Evolutionary conservation across 2,888 invertebrate species (phyloP).

Genomic region (Hesperia comma): DNA sequence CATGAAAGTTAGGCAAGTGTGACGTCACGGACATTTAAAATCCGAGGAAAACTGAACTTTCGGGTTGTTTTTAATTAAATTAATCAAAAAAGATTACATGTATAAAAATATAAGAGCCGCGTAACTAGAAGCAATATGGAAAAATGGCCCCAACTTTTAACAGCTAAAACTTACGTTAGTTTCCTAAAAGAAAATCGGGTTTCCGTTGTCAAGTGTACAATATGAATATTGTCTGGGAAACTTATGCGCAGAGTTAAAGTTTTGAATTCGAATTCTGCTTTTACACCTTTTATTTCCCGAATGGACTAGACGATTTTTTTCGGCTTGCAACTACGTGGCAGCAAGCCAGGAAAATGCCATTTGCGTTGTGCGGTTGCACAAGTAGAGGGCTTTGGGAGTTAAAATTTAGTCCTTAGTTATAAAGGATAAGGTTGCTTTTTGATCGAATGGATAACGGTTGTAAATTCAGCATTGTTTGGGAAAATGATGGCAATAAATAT

Average conservation of each 20-base stretch:
- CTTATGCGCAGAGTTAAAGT: conserved; percentile 57
- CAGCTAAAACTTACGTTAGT: conserved; percentile 16
- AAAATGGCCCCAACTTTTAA: conserved; percentile 22
- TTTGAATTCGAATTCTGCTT: conserved; percentile 66
- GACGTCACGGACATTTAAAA: too few species aligned
- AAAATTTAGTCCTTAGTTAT: conserved; percentile 48
- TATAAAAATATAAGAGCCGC: not conserved
- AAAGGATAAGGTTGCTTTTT: conserved; percentile 44
- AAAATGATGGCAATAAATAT: conserved; percentile 77
- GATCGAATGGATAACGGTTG: conserved; percentile 49
- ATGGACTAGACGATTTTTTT: conserved; percentile 65
- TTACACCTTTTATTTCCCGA: conserved; percentile 67
- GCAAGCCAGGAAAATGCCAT: conserved; percentile 62
- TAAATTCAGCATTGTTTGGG: conserved; percentile 66
- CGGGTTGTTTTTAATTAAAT: too few species aligned
- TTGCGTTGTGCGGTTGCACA: conserved; percentile 42
- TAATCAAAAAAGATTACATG: not conserved
- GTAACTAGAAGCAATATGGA: not conserved
- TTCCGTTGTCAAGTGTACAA: conserved; percentile 47
- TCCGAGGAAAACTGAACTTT: too few species aligned
- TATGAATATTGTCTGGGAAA: conserved; percentile 52
- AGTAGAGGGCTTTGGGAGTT: conserved; percentile 41
- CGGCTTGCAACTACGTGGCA: conserved; percentile 65
- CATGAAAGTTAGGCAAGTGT: too few species aligned
- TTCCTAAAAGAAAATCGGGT: conserved; percentile 37